Conservation (phyloP, 2,888 invertebrate species). For the Pollenia angustigena region DNA sequence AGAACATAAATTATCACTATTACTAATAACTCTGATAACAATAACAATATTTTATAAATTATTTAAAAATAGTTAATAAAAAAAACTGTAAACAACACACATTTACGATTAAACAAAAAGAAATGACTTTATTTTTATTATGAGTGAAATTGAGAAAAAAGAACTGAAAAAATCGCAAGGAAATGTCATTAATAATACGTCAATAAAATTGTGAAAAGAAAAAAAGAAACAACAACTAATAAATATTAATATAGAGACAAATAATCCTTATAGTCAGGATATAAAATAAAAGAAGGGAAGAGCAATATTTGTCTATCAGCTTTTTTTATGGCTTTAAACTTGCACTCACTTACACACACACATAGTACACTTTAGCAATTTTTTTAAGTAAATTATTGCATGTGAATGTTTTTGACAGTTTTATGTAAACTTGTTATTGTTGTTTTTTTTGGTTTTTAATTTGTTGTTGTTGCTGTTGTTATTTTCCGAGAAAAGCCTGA, state of each 20-base stretch:
- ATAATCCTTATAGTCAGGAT: conserved; percentile 68
- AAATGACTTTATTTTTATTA: conserved; percentile 32
- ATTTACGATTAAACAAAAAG: conserved; percentile 15
- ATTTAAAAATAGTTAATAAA: conserved; percentile 65
- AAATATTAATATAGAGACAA: conserved; percentile 69
- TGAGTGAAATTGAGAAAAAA: conserved; percentile 13
- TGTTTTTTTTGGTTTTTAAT: conserved; percentile 15
- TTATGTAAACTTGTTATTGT: conserved; percentile 68
- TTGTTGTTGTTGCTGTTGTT: conserved; percentile 25
- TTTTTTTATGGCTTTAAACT: conserved; percentile 51
- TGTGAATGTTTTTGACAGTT: conserved; percentile 73
- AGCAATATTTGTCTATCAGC: conserved; percentile 58
- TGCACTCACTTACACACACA: conserved; percentile 8
- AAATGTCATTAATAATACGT: conserved; percentile 70
- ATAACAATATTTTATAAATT: conserved; percentile 70
- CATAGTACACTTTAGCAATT: conserved; percentile 11
- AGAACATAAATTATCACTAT: conserved; percentile 68
- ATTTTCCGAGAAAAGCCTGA: conserved; percentile 39
- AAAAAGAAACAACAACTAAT: conserved; percentile 37
- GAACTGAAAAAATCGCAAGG: conserved; percentile 46
- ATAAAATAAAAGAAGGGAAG: conserved; percentile 45
- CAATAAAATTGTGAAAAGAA: conserved; percentile 34
- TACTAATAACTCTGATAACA: conserved; percentile 68
- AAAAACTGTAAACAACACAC: conserved; percentile 22
- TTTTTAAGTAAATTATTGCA: conserved; percentile 73